These are phyloP conservation scores for Scaptomyza flava DNA, from an alignment of 2,888 invertebrate genomes.

Conservation along the genomic window DNA sequence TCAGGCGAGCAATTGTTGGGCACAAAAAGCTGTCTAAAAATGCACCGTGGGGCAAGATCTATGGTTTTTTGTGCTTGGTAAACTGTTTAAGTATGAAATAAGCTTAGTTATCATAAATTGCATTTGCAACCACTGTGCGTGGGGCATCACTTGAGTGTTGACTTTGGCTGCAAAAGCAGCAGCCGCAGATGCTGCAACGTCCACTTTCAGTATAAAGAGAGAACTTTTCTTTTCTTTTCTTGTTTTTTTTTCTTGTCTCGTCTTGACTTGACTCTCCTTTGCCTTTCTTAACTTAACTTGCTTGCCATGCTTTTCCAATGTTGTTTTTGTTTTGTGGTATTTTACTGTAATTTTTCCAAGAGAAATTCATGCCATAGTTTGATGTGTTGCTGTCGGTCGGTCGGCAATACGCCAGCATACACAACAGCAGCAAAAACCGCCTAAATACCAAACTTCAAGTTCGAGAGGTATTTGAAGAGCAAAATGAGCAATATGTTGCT, in stretches of 20 bases:
- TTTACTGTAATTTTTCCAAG: constrained; percentile 58
- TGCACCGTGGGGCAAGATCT: constrained; percentile 32
- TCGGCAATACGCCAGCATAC: constrained; percentile 26
- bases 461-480: constrained; percentile 29
- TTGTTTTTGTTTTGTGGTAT: constrained; percentile 21
- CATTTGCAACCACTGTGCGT: constrained; percentile 22
- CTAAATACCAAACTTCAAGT: constrained; percentile 54
- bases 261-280: constrained; percentile 8
- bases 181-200: constrained; percentile 43
- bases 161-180: constrained; percentile 40
- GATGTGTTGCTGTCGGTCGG: constrained; percentile 21
- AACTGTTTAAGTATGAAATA: no score
- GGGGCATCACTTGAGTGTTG: constrained; percentile 19
- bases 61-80: no score
- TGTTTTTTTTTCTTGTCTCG: constrained; percentile 16
- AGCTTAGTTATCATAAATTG: not conserved
- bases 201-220: constrained; percentile 50
- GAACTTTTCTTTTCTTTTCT: constrained; percentile 70
- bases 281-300: constrained; percentile 31
- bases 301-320: constrained; percentile 22
- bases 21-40: constrained; percentile 19
- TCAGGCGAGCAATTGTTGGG: constrained; percentile 29
- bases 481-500: constrained; percentile 8
- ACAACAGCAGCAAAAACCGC: constrained; percentile 23
- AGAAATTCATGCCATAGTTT: constrained; percentile 55